A percentile compares a stretch with the other conserved stretches of the same genome.
Conservation (phyloP, 1,140 invertebrate genomes). For the Triops longicaudatus region DNA sequence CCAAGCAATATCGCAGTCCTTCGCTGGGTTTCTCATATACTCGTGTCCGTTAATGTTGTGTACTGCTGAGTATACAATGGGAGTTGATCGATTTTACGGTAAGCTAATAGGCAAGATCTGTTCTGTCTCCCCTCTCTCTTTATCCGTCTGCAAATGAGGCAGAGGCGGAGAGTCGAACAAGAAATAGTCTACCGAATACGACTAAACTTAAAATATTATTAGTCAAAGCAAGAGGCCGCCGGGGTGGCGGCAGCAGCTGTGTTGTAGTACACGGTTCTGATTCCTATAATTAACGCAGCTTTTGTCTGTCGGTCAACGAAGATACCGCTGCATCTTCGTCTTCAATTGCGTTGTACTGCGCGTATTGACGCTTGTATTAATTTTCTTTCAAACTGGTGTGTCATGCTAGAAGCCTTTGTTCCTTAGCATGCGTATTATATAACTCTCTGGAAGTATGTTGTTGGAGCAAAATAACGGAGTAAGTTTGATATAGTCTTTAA, state of each 20-base stretch:
- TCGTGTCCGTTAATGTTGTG: not conserved
- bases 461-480: not conserved
- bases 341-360: not conserved
- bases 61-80: not conserved
- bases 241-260: not conserved
- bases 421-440: not conserved
- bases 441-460: not conserved
- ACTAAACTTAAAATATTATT: not conserved
- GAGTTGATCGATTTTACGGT: constrained; percentile 2
- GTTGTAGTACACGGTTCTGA: not conserved
- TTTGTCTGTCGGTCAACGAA: not conserved
- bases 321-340: not conserved
- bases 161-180: not conserved
- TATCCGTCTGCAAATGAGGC: not conserved
- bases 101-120: constrained; percentile 15
- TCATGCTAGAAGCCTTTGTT: not conserved
- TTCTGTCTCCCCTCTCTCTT: not conserved
- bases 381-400: not conserved
- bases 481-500: not conserved
- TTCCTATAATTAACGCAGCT: not conserved
- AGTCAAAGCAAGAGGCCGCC: not conserved
- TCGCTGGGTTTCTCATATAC: not conserved
- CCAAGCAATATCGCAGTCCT: not conserved
- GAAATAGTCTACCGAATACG: not conserved
- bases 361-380: not conserved